Conservation (phyloP, 1,140 invertebrate genomes). For the Chrysomallon squamiferum region DNA sequence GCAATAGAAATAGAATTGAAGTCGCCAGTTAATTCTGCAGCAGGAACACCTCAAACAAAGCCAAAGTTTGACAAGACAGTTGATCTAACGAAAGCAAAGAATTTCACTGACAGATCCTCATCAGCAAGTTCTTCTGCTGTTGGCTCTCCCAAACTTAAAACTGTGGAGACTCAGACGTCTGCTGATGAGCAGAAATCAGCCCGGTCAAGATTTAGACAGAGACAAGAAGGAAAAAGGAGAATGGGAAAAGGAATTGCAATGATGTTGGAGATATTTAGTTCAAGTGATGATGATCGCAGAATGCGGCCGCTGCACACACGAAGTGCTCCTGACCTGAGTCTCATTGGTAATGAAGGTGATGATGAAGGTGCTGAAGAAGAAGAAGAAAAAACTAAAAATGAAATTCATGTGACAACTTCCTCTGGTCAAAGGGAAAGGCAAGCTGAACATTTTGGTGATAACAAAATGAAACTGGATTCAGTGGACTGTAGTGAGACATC, state of each 20-base stretch:
- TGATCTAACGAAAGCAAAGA: not conserved
- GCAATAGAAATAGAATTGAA: conserved; percentile 6
- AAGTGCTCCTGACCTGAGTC: conserved; percentile 28
- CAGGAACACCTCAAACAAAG: conserved; percentile 1
- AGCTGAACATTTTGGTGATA: no score
- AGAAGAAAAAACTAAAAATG: not conserved
- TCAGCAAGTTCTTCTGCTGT: conserved; percentile 16
- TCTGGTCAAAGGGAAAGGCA: no score
- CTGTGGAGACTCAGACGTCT: not conserved
- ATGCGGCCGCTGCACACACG: conserved; percentile 15
- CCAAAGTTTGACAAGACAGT: not conserved
- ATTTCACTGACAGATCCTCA: not conserved
- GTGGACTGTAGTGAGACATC: not conserved
- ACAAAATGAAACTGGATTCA: no score
- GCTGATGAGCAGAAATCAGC: not conserved
- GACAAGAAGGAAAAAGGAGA: conserved; percentile 1
- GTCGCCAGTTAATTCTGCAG: not conserved
- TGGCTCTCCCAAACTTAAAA: conserved; percentile 6
- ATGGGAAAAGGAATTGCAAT: conserved; percentile 31
- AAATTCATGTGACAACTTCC: no score
- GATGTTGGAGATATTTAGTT: conserved; percentile 46
- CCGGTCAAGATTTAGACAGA: conserved; percentile 1
- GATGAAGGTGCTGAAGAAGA: not conserved
- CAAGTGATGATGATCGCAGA: conserved; percentile 39
- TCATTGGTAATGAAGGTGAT: not conserved